Percentiles rank a stretch among this genome's conserved stretches.
Evolutionary conservation across 2,888 invertebrate genomes (phyloP).

Genomic region (Chamaedrilus cognettii): DNA sequence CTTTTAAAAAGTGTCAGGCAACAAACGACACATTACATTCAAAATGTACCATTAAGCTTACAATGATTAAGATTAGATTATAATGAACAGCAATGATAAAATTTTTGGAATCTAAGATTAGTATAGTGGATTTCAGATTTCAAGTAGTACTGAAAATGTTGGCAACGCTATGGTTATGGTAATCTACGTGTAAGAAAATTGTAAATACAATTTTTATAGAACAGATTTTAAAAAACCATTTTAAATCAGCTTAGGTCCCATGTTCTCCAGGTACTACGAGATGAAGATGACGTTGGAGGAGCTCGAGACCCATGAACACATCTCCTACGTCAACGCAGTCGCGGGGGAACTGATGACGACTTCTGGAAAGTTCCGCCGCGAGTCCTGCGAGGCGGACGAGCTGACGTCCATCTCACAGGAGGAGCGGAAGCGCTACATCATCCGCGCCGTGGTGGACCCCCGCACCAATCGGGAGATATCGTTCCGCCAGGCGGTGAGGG

Average conservation of each 20-base stretch:
- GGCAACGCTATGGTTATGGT: no score
- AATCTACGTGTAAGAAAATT: no score
- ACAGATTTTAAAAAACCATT: not conserved
- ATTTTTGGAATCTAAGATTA: no score
- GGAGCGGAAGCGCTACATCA: slow-evolving; percentile 31
- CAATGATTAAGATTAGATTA: no score
- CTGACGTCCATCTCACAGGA: slow-evolving; percentile 28
- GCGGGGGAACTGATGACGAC: slow-evolving; percentile 23
- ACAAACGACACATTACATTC: no score
- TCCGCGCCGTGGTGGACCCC: slow-evolving; percentile 34
- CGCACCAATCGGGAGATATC: slow-evolving; percentile 30
- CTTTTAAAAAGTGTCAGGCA: no score
- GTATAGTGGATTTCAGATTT: no score
- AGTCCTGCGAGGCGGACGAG: slow-evolving; percentile 32
- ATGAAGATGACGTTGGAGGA: slow-evolving; percentile 37
- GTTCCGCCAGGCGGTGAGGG: slow-evolving; percentile 32
- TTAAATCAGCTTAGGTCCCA: not conserved
- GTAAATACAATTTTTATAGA: not conserved
- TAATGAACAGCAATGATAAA: no score
- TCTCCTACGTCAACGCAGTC: slow-evolving; percentile 29
- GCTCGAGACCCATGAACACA: slow-evolving; percentile 34
- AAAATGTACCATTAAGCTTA: no score
- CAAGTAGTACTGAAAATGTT: no score
- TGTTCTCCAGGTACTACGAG: slow-evolving; percentile 38
- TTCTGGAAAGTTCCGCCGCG: slow-evolving; percentile 19